These are phyloP conservation scores for Erpornis zantholeuca DNA, from an alignment of 2,113 vertebrate species.

Conservation along the genomic window DNA sequence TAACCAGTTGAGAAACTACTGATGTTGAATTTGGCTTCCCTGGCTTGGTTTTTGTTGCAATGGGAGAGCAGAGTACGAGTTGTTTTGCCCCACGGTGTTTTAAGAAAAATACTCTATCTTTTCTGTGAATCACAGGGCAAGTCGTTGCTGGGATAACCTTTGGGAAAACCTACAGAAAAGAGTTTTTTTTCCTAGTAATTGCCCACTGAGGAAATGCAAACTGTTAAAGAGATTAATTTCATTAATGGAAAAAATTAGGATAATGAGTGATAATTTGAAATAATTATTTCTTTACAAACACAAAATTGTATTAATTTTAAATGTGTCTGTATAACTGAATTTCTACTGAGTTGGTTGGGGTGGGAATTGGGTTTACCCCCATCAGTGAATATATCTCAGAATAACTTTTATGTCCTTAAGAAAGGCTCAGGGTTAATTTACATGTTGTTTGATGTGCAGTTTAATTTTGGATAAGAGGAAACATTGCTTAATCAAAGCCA, in stretches of 20 bases:
- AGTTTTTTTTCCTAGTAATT: conserved; percentile 31
- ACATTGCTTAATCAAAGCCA: conserved; percentile 67
- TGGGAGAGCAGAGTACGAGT: not conserved
- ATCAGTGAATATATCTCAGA: conserved; percentile 71
- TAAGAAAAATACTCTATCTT: not conserved
- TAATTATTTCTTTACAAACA: conserved; percentile 77
- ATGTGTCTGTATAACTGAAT: conserved; percentile 68
- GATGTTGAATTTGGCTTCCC: not conserved
- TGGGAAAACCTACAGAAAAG: conserved; percentile 46
- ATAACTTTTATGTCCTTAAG: conserved; percentile 74
- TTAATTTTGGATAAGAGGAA: conserved; percentile 72
- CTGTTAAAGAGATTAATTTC: conserved; percentile 67
- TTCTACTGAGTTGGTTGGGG: conserved; percentile 57
- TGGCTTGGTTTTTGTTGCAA: not conserved
- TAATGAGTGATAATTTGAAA: conserved; percentile 78
- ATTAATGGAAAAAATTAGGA: conserved; percentile 71
- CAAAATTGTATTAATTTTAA: conserved; percentile 72
- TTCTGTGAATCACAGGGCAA: not conserved
- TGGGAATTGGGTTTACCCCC: conserved; percentile 70
- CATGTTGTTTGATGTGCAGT: conserved; percentile 75
- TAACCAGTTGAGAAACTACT: not conserved
- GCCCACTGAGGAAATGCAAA: conserved; percentile 67
- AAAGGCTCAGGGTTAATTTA: conserved; percentile 76
- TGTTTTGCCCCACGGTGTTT: not conserved
- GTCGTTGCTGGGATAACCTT: conserved; percentile 57